Base-by-base conservation (phyloP, 2,888 invertebrate species). In the Euzetes globulus region DNA sequence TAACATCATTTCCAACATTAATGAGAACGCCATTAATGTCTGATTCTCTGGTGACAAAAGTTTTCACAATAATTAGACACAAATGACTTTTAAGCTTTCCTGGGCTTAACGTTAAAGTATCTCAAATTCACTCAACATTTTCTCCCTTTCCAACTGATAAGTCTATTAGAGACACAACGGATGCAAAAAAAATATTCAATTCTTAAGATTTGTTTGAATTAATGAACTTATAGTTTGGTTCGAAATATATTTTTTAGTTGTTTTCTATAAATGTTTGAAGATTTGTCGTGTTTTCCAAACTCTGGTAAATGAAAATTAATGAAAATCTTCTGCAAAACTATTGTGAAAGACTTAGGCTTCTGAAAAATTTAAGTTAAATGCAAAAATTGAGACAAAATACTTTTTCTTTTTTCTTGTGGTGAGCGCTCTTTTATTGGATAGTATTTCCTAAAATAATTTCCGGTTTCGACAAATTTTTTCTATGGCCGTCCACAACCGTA, bases 1-100 rank as follows among this genome's bases (percentile, higher is more conserved):
- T 55, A 9, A 55, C 19, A 5, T n/a, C 9, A 55, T 55, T 55
- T 22, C 5, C 55, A 55, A 55, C 55, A 55, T 19, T 25, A 55
- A 7, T 22, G 15, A 3, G 47, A 17, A 47, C 15, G 6, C 27
- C 33, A 60, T 60, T 60, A 60, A 22, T 60, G 25, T 29, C 11
- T 29, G 29, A 60, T 11, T 60, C 60, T 60, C 29, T 60, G 27
- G 27, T 60, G 29, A 29, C 25, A 60, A 9, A 60, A 29, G 9
- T 60, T 60, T 60, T 60, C 22, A 29, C 27, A 60, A 60, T 60
- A 60, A 60, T 60, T 60, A 60, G 33, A 33, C 60, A 60, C 60
- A 29, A 60, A 60, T 60, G 29, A 60, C 60, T 60, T 60, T 47
- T 60, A 29, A 60, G 60, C 33, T 29, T 11, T 15, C 6, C 60